Evolutionary conservation across 2,888 invertebrate species (phyloP), one percentile per base, ranked within the genome.

Genomic region (Entomobrya proxima): DNA sequence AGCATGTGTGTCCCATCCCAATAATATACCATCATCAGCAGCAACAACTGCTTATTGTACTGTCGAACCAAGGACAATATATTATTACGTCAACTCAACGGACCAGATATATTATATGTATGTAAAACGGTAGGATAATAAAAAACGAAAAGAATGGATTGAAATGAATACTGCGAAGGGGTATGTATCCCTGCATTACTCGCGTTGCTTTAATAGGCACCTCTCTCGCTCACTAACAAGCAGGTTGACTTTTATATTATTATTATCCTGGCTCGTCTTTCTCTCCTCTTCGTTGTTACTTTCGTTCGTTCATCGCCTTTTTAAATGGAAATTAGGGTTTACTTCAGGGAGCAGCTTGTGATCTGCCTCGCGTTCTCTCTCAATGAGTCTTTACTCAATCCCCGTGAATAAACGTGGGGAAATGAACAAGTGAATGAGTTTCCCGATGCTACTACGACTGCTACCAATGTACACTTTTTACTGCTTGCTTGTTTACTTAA

Each of bases 271-370:
- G n/a, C n/a, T n/a, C n/a, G n/a, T n/a, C n/a, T 47, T 9, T 40
- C 40, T 40, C 21, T 72, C 64, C 15, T 64, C 64, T 44, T 30
- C 27, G 24, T 58, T 72, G 72, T n/a, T n/a, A n/a, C n/a, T n/a
- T n/a, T n/a, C n/a, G n/a, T 72, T 50, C 79, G 37, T 37, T 80
- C 80, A 55, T 80, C 80, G 69, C 80, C 80, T 80, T 80, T 79
- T 80, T 80, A 80, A 80, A 80, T 80, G 80, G 80, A 80, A 80
- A 80, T 80, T 80, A 80, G 80, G 80, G 72, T 80, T 80, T 80
- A 80, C 80, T 80, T 80, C 40, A 58, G 80, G 80, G 80, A 80
- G 72, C n/a, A n/a, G n/a, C 80, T 72, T 32, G 50, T 47, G 40
- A 47, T 32, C 69, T 72, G 58, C 18, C 13, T 50, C 27, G n/a